Evolutionary conservation across 2,888 invertebrate species (phyloP).

Genomic region (Agriotes lineatus): DNA sequence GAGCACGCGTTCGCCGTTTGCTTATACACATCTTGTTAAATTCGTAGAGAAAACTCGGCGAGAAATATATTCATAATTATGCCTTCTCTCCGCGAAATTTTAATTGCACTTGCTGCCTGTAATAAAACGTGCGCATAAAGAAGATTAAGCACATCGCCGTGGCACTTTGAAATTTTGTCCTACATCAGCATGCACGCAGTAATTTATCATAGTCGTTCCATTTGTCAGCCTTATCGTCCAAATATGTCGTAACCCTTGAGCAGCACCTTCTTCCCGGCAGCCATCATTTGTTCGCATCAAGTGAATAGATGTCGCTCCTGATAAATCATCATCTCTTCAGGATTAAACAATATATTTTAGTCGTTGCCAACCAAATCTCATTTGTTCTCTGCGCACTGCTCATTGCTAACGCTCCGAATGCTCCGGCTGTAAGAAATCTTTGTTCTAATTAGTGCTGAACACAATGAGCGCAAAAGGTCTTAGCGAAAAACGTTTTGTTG

Average conservation of each 20-base stretch:
- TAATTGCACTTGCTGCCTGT: slow-evolving; percentile 39
- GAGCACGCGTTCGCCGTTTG: slow-evolving; percentile 11
- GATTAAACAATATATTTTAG: slow-evolving; percentile 52
- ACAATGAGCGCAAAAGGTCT: not conserved
- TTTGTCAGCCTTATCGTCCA: slow-evolving; percentile 53
- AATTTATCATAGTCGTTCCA: slow-evolving; percentile 54
- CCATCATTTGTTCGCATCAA: slow-evolving; percentile 49
- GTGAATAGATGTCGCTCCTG: slow-evolving; percentile 45
- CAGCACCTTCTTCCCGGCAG: slow-evolving; percentile 45
- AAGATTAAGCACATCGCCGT: slow-evolving; percentile 43
- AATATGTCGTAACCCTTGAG: slow-evolving; percentile 48
- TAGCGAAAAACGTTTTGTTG: not conserved
- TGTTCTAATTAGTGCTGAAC: slow-evolving; percentile 19
- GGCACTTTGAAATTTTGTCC: slow-evolving; percentile 44
- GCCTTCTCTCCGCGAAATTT: slow-evolving; percentile 37
- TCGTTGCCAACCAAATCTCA: slow-evolving; percentile 47
- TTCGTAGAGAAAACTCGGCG: slow-evolving; percentile 17
- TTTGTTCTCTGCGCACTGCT: slow-evolving; percentile 42
- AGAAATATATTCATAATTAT: slow-evolving; percentile 39
- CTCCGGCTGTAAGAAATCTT: slow-evolving; percentile 9
- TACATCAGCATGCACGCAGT: slow-evolving; percentile 47
- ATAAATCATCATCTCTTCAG: slow-evolving; percentile 46
- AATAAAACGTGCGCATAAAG: slow-evolving; percentile 44
- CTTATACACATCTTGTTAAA: slow-evolving; percentile 18
- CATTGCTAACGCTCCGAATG: slow-evolving; percentile 8